Evolutionary conservation across 2,888 invertebrate genomes (phyloP).

Genomic region (Brachynemurus nebulosus): DNA sequence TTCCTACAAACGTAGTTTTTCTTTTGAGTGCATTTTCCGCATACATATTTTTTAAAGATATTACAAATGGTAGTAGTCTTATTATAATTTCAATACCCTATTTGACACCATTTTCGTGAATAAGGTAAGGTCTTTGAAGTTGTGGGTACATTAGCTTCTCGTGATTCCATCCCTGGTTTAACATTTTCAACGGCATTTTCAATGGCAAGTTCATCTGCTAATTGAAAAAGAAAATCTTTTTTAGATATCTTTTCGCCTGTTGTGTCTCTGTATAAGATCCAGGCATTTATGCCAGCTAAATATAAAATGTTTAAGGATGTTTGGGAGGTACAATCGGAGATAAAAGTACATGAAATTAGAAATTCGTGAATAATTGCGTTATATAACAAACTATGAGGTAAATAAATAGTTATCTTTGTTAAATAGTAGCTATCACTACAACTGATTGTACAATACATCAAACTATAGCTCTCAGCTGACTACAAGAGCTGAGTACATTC

Average conservation of each 20-base stretch:
- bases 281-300: slow-evolving; percentile 16
- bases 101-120: slow-evolving; percentile 15
- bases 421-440: too few relatives aligned
- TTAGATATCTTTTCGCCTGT: slow-evolving; percentile 6
- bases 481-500: too few relatives aligned
- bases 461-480: too few relatives aligned
- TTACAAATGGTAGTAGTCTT: slow-evolving; percentile 12
- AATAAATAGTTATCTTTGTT: too few relatives aligned
- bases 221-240: slow-evolving; percentile 19
- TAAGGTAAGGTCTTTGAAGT: background rate
- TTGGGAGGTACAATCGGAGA: too few relatives aligned
- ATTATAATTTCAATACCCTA: slow-evolving; percentile 16
- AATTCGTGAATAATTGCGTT: too few relatives aligned
- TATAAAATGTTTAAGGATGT: slow-evolving; percentile 4
- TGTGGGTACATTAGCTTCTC: slow-evolving; percentile 1
- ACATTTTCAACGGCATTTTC: too few relatives aligned
- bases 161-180: too few relatives aligned
- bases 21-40: slow-evolving; percentile 14
- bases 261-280: slow-evolving; percentile 19
- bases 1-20: slow-evolving; percentile 17
- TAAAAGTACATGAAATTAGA: too few relatives aligned
- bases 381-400: too few relatives aligned
- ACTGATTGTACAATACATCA: too few relatives aligned
- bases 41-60: slow-evolving; percentile 14
- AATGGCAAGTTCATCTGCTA: slow-evolving; percentile 6